These are phyloP conservation scores for Amphiprion ocellaris DNA, from an alignment of 2,113 vertebrate genomes.

Conservation along the genomic window DNA sequence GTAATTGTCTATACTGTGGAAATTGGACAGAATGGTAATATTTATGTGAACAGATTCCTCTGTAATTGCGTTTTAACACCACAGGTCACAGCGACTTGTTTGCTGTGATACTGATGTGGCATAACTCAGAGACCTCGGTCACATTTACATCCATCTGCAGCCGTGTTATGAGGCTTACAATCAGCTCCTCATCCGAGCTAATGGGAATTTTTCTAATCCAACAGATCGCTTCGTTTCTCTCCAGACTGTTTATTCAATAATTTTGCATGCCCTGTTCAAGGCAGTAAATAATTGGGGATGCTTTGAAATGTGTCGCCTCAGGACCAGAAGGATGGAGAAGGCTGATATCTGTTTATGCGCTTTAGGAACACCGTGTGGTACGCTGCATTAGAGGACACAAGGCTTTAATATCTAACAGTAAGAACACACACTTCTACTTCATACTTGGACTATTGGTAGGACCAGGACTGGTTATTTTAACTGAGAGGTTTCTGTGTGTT, in stretches of 20 bases:
- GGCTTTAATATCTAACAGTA: background rate
- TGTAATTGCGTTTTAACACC: background rate
- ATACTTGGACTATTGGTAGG: background rate
- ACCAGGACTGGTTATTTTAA: too few species aligned
- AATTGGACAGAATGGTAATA: background rate
- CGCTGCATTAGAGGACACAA: background rate
- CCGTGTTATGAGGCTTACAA: background rate
- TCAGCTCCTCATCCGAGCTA: background rate
- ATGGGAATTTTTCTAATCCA: constrained; percentile 1
- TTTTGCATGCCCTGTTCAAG: background rate
- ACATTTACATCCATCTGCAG: background rate
- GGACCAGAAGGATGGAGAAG: background rate
- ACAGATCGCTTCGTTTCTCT: background rate
- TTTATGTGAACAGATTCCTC: background rate
- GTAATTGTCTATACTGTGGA: background rate
- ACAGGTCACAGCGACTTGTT: too few species aligned
- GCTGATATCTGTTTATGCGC: background rate
- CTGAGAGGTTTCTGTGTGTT: too few species aligned
- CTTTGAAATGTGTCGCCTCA: background rate
- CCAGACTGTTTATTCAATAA: background rate
- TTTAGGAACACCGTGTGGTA: background rate
- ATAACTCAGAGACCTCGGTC: background rate
- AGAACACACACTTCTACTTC: background rate
- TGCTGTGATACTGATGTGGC: too few species aligned
- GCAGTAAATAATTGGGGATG: background rate